Base-by-base conservation (phyloP, 2,797 vertebrate genomes). In the Thunnus albacares region DNA sequence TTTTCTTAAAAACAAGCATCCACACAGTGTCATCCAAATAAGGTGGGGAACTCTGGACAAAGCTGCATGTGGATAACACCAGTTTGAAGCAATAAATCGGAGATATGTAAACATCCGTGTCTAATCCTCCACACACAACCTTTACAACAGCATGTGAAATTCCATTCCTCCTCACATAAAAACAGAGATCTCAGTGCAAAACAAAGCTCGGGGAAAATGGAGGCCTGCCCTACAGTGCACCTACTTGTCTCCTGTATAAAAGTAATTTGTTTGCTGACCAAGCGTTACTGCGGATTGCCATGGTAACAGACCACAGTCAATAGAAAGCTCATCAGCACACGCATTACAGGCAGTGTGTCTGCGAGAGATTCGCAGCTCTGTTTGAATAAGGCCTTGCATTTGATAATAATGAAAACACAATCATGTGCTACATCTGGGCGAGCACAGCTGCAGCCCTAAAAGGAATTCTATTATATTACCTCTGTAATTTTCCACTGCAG, bases 401-500 rank as follows among this genome's bases (percentile, higher is more conserved):
- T 90, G 83, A 84, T 76, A 85, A 88, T 91, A 91, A 93, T 87
- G 77, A 91, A 92, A 90, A 89, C 89, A 88, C 83, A 84, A 88
- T 91, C 87, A 80, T 79, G 84, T 87, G 83, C 68, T 58, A 43
- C 86, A 85, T 89, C 83, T 83, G 76, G 12, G 53, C 70, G 71
- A 77, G 83, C 77, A 43, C 33, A 14, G 67, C 89, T 81, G 84
- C 80, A 56, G 85, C 84, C 71, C 71, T 38, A 71, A 81, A 87
- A 85, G 71, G 77, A 91, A 92, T 90, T 86, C 80, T 89, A 83
- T 92, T 90, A 75, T 87, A 89, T 88, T 87, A 83, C 86, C 71
- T 76, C 85, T 91, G 70, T 83, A 80, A 87, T 91, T 88, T 90
- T 91, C 90, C 86, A 81, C 90, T 91, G 60, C 95, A 99, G 98